Conservation (phyloP, 2,113 vertebrate species). For the Mesembrinibis cayennensis region DNA sequence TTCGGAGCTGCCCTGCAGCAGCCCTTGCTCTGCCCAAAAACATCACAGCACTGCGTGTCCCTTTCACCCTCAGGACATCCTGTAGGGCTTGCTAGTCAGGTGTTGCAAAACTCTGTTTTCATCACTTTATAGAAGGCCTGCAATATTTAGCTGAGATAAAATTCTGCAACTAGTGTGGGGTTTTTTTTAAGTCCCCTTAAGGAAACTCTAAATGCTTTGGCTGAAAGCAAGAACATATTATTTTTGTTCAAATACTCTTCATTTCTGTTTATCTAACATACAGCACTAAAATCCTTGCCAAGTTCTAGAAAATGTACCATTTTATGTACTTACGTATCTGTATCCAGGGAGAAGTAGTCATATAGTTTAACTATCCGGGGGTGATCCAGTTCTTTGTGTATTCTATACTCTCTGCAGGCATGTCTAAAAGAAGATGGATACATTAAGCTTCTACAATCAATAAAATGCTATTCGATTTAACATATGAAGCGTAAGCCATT, state of each 20-base stretch:
- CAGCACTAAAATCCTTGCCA: background rate
- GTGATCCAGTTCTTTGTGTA: slow-evolving; percentile 99
- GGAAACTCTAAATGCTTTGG: background rate
- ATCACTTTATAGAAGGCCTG: background rate
- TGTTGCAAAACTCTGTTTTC: background rate
- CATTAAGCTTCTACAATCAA: slow-evolving; percentile 52
- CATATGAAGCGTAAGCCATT: slow-evolving; percentile 33
- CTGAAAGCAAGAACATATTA: background rate
- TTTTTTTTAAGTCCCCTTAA: background rate
- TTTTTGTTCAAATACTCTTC: background rate
- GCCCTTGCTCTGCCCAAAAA: background rate
- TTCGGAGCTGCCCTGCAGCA: background rate
- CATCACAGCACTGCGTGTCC: background rate
- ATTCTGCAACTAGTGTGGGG: background rate
- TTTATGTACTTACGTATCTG: slow-evolving; percentile 90
- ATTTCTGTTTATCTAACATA: background rate
- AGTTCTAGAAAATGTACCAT: background rate
- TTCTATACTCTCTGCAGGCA: slow-evolving; percentile 98
- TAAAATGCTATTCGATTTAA: slow-evolving; percentile 19
- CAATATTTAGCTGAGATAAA: background rate
- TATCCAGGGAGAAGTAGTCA: slow-evolving; percentile 99
- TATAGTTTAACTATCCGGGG: slow-evolving; percentile 98
- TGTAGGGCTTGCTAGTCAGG: background rate
- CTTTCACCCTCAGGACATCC: background rate
- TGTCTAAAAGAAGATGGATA: slow-evolving; percentile 79